Evolutionary conservation across 2,113 vertebrate genomes (phyloP), one percentile per base, ranked within the genome.

Genomic region (Myrmophylax atrothorax): DNA sequence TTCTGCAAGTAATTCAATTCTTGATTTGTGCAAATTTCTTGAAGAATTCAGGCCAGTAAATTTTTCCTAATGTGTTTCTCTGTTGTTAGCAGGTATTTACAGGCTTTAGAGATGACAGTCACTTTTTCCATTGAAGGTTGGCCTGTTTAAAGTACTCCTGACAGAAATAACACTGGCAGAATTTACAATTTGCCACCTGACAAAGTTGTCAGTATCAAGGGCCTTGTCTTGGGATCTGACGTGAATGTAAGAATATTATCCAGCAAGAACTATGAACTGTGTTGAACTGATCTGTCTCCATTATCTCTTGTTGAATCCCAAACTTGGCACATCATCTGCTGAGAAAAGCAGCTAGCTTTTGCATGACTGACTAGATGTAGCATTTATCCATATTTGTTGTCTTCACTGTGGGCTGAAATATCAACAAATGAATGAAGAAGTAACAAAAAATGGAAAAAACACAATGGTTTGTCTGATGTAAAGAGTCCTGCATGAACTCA

Each of bases 101-200:
- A 84, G 29, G 40, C 42, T 94, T 92, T 68, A 44, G 7, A 55
- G 50, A 66, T 6, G 7, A 50, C 74, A 46, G 62, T 73, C 42
- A 55, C 42, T 88, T 91, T 79, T 85, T 53, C n/a, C 44, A 26
- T 2, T 66, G 58, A 91, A 73, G 42, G 22, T 38, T 91, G 17
- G 38, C 22, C 8, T 79, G 33, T 59, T 95, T 85, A 76, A 89
- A 93, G 55, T 73, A 74, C 8, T 79, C 11, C 42, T 72, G 58
- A 87, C 55, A 73, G 40, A 20, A 93, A 13, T 17, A 75, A 49
- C n/a, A 33, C 29, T 64, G 38, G 26, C 12, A 88, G 67, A 76
- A 85, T 97, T 79, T 94, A n/a, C 62, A 73, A 7, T 93, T 94
- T 76, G n/a, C 56, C 89, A 72, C 58, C 66, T 66, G 62, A 89